Conservation (phyloP, 2,797 vertebrate genomes). For the Synaphobranchus kaupii region DNA sequence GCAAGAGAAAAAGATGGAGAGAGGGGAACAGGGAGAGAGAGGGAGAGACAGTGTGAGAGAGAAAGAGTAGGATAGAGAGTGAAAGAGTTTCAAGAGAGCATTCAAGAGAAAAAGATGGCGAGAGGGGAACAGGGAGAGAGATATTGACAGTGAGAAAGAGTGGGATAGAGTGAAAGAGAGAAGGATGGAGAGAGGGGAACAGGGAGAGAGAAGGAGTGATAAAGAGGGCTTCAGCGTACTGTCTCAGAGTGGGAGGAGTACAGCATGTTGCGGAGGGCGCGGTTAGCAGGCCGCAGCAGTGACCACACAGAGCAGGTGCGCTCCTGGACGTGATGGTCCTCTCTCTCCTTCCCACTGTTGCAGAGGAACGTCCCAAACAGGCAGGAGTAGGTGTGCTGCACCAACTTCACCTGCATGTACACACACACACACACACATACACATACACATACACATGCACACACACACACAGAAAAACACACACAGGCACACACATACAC, state of each 20-base stretch:
- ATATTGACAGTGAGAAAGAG: background rate
- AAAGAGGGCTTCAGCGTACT: constrained; percentile 71
- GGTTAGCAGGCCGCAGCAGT: constrained; percentile 89
- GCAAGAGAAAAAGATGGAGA: background rate
- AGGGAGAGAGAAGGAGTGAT: background rate
- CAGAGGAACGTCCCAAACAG: constrained; percentile 98
- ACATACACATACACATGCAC: background rate
- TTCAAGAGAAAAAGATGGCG: background rate
- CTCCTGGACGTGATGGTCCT: constrained; percentile 91
- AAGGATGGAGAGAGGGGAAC: too few species aligned
- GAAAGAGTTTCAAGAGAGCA: too few species aligned
- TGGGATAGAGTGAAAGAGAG: too few species aligned
- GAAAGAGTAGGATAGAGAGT: too few species aligned
- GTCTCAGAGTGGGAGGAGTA: constrained; percentile 94
- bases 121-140: background rate
- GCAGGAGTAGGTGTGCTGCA: constrained; percentile 97
- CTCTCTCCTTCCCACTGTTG: constrained; percentile 94
- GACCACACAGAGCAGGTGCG: constrained; percentile 97
- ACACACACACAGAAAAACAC: background rate
- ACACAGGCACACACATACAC: background rate
- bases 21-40: background rate
- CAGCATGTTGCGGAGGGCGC: constrained; percentile 92
- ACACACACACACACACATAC: constrained; percentile 1
- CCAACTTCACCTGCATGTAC: constrained; percentile 87
- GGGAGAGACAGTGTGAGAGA: background rate